Evolutionary conservation across 2,113 vertebrate species (phyloP), one percentile per base, ranked within the genome.

Genomic region (Onychorhynchus coronatus): DNA sequence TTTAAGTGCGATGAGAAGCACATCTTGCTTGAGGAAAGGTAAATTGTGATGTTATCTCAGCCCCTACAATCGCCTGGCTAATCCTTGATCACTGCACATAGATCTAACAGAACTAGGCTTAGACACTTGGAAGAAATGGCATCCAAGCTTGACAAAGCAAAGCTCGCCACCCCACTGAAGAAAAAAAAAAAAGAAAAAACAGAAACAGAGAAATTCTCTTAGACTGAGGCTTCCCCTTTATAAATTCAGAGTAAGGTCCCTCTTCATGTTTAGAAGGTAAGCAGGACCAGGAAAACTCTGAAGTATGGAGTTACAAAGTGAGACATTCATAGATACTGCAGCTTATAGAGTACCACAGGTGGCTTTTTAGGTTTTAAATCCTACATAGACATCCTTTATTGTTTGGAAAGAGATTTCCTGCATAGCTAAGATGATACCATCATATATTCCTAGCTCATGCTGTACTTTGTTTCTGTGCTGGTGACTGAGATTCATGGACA

Each of bases 81-180:
- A 71, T 50, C 42, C 30, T 62, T 70, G n/a, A 44, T 62, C 20
- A 20, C 21, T 37, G 15, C 25, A 77, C 5, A 25, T 2, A 37
- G 10, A 52, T 82, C 46, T 42, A 58, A 58, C 30, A 76, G 27
- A 18, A 59, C 63, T 59, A 22, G 24, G 12, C 65, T 80, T 75
- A 47, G 44, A 72, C 21, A 66, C 20, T 58, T 76, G 22, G 82
- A 71, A 74, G 35, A 75, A 7, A 10, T 6, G 12, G 23, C n/a
- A 77, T 61, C 68, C 49, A 66, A 75, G 14, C 22, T 56, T 79
- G 41, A 46, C 30, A 91, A 74, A 74, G 19, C 6, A 87, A 24
- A 9, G 9, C 5, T 17, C 2, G 4, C 1, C 3, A 1, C 5
- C 1, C 18, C 9, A 9, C 8, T 6, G 6, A 3, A 30, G 27